phyloP scores from a whole-genome alignment of 2,888 invertebrate species.

The Tipula vernalis region DNA sequence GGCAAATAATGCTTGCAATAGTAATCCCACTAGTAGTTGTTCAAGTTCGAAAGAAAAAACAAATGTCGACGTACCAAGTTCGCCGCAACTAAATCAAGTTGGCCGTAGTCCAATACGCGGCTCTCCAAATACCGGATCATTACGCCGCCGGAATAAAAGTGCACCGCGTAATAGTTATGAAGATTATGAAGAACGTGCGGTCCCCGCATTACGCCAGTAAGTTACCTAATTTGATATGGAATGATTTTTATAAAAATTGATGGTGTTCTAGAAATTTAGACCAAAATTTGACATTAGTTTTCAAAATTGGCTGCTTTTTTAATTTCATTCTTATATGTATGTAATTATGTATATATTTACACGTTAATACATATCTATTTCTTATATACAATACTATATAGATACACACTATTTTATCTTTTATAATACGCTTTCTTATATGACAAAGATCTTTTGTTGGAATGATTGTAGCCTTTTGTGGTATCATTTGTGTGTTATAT shows the following conservation, averaged over 20 bases:
- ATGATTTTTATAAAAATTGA: not conserved
- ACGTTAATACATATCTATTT: slow-evolving; percentile 11
- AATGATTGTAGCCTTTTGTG: not conserved
- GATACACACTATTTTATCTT: slow-evolving; percentile 14
- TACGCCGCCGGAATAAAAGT: slow-evolving; percentile 51
- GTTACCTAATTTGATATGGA: slow-evolving; percentile 24
- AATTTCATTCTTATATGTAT: not conserved
- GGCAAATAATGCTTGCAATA: not conserved
- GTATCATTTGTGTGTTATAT: slow-evolving; percentile 9
- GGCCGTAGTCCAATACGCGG: slow-evolving; percentile 31
- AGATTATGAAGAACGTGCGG: slow-evolving; percentile 73
- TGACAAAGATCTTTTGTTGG: not conserved
- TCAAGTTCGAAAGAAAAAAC: not conserved
- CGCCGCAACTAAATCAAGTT: slow-evolving; percentile 26
- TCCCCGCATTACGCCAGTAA: slow-evolving; percentile 78
- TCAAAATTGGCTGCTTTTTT: slow-evolving; percentile 15
- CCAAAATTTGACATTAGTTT: slow-evolving; percentile 12
- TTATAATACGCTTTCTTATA: not conserved
- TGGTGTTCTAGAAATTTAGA: slow-evolving; percentile 14
- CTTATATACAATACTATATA: slow-evolving; percentile 16
- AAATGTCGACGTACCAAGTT: slow-evolving; percentile 29
- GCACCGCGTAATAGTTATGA: slow-evolving; percentile 61
- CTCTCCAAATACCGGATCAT: slow-evolving; percentile 46
- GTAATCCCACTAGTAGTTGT: not conserved
- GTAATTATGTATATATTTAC: not conserved